Base-by-base conservation (phyloP, 1,140 invertebrate genomes). In the Cardiocondyla obscurior region DNA sequence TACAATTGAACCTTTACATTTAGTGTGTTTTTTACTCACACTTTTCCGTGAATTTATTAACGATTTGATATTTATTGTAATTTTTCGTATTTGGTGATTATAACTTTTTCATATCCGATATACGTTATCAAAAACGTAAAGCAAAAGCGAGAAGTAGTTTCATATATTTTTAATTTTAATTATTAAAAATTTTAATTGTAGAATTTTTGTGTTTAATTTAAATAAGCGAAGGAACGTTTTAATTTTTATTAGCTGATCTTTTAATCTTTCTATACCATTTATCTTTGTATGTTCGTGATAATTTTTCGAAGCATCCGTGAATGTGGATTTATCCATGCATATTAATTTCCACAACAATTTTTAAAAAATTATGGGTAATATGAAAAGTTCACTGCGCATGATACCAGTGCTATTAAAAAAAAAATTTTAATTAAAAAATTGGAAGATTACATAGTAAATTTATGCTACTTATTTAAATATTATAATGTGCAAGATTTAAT, bases 341-440 rank as follows among this genome's bases (percentile, higher is more conserved):
- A 16, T 51, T 70, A 51, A 25, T 51, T 69, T 64, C 5, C 30
- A 12, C 28, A 30, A 51, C 7, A 49, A 12, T 69, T 69, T 67
- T 69, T 69, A 16, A 16, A 46, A 25, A 46, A 62, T 30, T 8
- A 12, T 7, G 12, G 4, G 14, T 22, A 67, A 67, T 77, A 65
- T 60, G 22, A 3, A 62, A 7, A 30, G 60, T 58, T 25, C 42
- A 53, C 10, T 53, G 51, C 25, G 51, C 51, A 42, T 79, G 69
- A 79, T 79, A 67, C 25, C 4, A 19, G 10, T 22, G 10, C n/a
- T 60, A 28, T 74, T 58, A 33, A 51, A 51, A 53, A 7, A 22
- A 19, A n/a, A 16, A 36, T 53, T 53, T 73, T 5, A 28, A 73
- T 57, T 42, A 1, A 44, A 76, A 46, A 44, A 62, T 62, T 76